Base-by-base conservation (phyloP, 2,888 invertebrate species). In the Embidobia sp. region DNA sequence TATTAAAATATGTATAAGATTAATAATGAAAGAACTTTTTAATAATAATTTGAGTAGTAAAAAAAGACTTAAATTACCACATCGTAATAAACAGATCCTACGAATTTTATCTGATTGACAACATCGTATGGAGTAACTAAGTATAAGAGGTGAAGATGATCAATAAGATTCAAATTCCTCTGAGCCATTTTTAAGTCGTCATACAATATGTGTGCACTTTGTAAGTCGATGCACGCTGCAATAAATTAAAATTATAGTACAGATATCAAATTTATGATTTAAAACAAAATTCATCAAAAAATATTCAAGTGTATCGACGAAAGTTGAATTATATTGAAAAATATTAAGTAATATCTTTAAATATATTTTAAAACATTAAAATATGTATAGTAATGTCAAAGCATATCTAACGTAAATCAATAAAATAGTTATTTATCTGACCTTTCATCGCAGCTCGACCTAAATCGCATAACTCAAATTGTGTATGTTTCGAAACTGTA, bases 401-500 rank as follows among this genome's bases (percentile, higher is more conserved):
- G n/a, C n/a, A n/a, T n/a, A n/a, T n/a, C n/a, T n/a, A n/a, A n/a
- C n/a, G n/a, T n/a, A n/a, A n/a, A n/a, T n/a, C n/a, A n/a, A n/a
- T n/a, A n/a, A n/a, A n/a, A n/a, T n/a, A n/a, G n/a, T n/a, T n/a
- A n/a, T n/a, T n/a, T n/a, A n/a, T n/a, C n/a, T n/a, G n/a, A 92
- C 95, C 96, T 92, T 95, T 96, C 82, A 96, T 95, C 18, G 96
- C 95, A 1, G 97, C 97, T 78, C 90, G 91, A 7, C 97, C 97
- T 19, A 97, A 90, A 78, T 90, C 90, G 79, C 93, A 94, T 27
- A 95, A 91, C 40, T 91, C 88, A 11, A 94, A 90, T 42, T 90
- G 87, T 7, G 91, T 92, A 29, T 91, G 86, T 57, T 85, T 89
- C 5, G 87, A 85, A n/a, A 90, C 76, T 1, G 66, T 53, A 26